Evolutionary conservation across 2,888 invertebrate genomes (phyloP), one percentile per base, ranked within the genome.

Genomic region (Pollenia angustigena): DNA sequence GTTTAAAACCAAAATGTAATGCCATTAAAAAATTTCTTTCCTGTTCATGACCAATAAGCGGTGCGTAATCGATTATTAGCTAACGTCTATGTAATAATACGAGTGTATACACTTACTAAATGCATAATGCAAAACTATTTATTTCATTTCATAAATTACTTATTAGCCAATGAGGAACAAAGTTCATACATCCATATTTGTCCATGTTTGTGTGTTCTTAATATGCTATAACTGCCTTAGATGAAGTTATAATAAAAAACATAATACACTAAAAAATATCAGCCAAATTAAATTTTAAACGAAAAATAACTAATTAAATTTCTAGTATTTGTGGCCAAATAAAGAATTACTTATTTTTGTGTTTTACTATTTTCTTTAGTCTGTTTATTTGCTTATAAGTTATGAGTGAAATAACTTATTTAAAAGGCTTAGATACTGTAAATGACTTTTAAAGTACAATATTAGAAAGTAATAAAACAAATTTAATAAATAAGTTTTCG

Each of bases 391-490:
- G 62, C 74, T 18, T 50, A 62, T 23, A 74, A 50, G 9, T 71
- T 71, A 62, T 23, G 11, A 69, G 23, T 58, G 2, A 52, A 42
- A 23, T 58, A 64, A 11, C 48, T 16, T 76, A 58, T n/a, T 42
- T 14, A 79, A 76, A 68, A 62, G 79, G 82, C 85, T 79, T 69
- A 79, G 82, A 82, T 85, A 85, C 85, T 85, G 82, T 82, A 85
- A 85, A 84, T 58, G 74, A 79, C 82, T 82, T 56, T 79, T 56
- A 64, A 82, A 85, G 85, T 85, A 85, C 82, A 85, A 85, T 82
- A 48, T 60, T 86, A 86, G 79, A 69, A 74, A 71, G n/a, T 62
- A 80, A 71, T 44, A 54, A 52, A 50, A 42, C 32, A 16, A 6
- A 69, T 71, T 56, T 60, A 48, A 54, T 62, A 32, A 32, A 32